Percentiles rank a stretch among this genome's conserved stretches.
Conservation (phyloP, 2,113 vertebrate species). For the Catagonus wagneri region DNA sequence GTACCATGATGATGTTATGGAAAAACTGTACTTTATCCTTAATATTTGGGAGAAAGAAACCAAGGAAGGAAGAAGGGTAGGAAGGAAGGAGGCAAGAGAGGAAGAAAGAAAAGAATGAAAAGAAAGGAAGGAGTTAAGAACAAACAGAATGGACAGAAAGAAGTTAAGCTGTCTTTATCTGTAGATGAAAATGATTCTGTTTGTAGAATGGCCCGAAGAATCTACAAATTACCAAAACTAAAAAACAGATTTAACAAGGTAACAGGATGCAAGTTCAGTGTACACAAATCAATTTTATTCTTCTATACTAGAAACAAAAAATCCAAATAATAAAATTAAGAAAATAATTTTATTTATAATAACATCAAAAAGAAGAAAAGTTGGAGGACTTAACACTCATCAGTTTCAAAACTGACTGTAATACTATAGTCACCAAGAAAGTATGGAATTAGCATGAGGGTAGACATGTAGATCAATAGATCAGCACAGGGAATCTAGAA, state of each 20-base stretch:
- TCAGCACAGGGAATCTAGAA: background rate
- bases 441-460: background rate
- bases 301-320: background rate
- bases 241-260: background rate
- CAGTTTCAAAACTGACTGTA: background rate
- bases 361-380: background rate
- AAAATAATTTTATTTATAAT: background rate
- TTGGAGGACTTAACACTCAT: background rate
- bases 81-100: background rate
- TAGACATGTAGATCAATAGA: background rate
- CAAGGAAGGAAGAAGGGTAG: background rate
- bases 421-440: background rate
- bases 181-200: background rate
- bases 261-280: background rate
- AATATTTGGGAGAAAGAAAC: background rate
- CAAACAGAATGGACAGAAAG: background rate
- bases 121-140: background rate
- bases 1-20: background rate
- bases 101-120: background rate
- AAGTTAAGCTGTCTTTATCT: background rate
- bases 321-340: background rate
- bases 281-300: background rate
- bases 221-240: background rate
- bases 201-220: background rate
- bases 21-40: background rate